Evolutionary conservation across 2,113 vertebrate genomes (phyloP).

Genomic region (Campylomormyrus tamandua): DNA sequence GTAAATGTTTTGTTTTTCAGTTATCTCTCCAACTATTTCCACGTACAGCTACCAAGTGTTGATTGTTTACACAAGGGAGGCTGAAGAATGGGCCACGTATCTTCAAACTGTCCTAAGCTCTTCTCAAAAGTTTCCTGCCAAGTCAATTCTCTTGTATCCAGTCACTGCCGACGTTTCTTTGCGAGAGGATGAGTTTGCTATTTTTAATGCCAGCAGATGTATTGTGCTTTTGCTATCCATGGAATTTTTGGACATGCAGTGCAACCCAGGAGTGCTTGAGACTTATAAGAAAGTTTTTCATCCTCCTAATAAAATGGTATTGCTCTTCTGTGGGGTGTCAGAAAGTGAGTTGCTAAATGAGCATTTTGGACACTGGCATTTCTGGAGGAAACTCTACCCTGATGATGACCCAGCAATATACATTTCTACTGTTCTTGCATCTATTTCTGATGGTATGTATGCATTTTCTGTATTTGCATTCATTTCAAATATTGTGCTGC

Average conservation of each 20-base stretch:
- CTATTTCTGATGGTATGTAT: constrained; percentile 50
- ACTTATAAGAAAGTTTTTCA: constrained; percentile 44
- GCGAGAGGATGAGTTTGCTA: constrained; percentile 38
- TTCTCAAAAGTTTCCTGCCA: constrained; percentile 37
- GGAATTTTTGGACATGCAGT: constrained; percentile 46
- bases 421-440: constrained; percentile 48
- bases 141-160: constrained; percentile 39
- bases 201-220: constrained; percentile 45
- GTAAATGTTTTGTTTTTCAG: constrained; percentile 13
- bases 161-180: constrained; percentile 26
- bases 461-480: background rate
- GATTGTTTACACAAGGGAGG: constrained; percentile 55
- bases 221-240: constrained; percentile 50
- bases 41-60: constrained; percentile 39
- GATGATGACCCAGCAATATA: constrained; percentile 58
- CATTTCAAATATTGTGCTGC: background rate
- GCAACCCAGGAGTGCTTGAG: constrained; percentile 24
- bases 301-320: constrained; percentile 54
- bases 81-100: constrained; percentile 60
- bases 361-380: constrained; percentile 48
- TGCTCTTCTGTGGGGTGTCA: constrained; percentile 52
- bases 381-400: constrained; percentile 55
- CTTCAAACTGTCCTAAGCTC: constrained; percentile 49
- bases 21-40: constrained; percentile 32
- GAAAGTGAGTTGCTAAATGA: constrained; percentile 32